Percentiles rank a stretch among this genome's conserved stretches.
Conservation (phyloP, 1,140 invertebrate species). For the Drosophila kepulauana region DNA sequence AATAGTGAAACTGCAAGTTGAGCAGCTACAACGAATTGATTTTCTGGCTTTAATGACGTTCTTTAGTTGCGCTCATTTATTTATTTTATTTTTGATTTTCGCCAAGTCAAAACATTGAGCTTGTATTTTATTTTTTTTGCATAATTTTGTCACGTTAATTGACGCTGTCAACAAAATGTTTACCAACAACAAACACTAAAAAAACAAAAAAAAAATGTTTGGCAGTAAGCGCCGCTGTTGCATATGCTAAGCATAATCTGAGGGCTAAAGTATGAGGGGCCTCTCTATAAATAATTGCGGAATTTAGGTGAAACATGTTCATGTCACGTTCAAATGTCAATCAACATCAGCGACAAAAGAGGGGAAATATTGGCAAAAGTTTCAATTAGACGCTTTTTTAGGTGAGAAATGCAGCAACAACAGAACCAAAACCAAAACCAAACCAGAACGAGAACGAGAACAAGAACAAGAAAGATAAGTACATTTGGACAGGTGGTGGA, state of each 20-base stretch:
- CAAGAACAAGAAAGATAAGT: conserved; percentile 9
- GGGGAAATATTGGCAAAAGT: conserved; percentile 31
- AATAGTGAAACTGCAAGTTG: conserved; percentile 33
- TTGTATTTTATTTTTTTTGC: conserved; percentile 20
- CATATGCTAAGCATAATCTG: conserved; percentile 61
- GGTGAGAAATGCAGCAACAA: conserved; percentile 18
- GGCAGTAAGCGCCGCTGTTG: conserved; percentile 26
- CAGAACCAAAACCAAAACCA: no score
- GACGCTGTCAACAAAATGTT: conserved; percentile 72
- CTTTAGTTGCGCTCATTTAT: conserved; percentile 28
- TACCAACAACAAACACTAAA: conserved; percentile 20
- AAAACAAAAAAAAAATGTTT: conserved; percentile 16
- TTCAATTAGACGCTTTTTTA: conserved; percentile 52
- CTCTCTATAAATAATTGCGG: conserved; percentile 70
- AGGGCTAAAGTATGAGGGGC: conserved; percentile 25
- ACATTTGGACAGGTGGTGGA: conserved; percentile 32
- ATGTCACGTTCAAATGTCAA: conserved; percentile 81
- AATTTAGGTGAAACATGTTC: conserved; percentile 82
- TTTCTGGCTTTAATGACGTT: conserved; percentile 37
- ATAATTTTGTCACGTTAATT: conserved; percentile 66
- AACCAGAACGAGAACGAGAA: no score
- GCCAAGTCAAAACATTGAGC: conserved; percentile 43
- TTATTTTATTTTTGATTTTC: not conserved
- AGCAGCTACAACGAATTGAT: conserved; percentile 43
- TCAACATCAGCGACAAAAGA: conserved; percentile 36